These are phyloP conservation scores for Otolemur crassicaudatus DNA, from an alignment of 2,797 vertebrate species.

Conservation along the genomic window DNA sequence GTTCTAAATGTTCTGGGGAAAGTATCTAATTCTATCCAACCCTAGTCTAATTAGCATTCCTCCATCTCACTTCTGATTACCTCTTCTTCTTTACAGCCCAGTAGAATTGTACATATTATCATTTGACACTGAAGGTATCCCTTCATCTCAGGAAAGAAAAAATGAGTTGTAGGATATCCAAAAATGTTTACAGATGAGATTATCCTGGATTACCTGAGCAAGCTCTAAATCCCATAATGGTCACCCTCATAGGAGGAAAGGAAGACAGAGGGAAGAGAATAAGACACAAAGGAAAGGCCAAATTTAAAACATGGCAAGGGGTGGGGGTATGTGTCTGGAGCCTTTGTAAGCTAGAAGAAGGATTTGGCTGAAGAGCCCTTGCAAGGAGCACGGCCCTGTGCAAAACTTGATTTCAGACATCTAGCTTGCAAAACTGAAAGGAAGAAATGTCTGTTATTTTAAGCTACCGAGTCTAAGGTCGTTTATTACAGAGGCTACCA, in stretches of 20 bases:
- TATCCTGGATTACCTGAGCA: background rate
- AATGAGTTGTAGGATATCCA: background rate
- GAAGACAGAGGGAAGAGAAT: background rate
- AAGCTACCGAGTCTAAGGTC: background rate
- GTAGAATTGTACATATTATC: background rate
- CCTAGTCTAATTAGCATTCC: background rate
- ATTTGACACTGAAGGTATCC: background rate
- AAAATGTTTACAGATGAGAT: background rate
- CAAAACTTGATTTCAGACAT: background rate
- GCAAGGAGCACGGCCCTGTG: background rate
- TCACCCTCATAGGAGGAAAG: background rate
- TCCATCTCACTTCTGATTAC: background rate
- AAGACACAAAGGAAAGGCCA: background rate
- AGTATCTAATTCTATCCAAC: background rate
- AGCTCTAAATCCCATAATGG: no score
- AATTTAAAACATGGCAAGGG: background rate
- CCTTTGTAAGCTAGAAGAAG: background rate
- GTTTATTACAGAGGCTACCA: background rate
- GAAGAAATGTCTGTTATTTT: background rate
- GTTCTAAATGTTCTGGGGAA: background rate
- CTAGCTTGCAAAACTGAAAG: background rate
- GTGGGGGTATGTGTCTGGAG: background rate
- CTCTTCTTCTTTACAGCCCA: background rate
- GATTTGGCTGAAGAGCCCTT: background rate
- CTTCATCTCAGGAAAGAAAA: background rate